Evolutionary conservation across 1,140 invertebrate species (phyloP), one percentile per base, ranked within the genome.

Genomic region (Trissolcus basalis): DNA sequence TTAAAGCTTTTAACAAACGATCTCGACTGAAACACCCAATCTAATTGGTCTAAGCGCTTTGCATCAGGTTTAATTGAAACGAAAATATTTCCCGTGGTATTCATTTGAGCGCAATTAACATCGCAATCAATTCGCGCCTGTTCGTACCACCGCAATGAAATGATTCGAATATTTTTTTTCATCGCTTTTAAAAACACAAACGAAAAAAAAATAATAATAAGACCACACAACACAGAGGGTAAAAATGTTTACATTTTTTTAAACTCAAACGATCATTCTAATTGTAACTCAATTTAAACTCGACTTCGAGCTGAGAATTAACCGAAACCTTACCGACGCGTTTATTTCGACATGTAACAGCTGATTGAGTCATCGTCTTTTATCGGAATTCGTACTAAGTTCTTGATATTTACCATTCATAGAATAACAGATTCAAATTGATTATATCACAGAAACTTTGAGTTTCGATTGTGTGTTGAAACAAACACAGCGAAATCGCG

Each of bases 31-130:
- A 67, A 77, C 58, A 63, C 63, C 73, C 41, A 44, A 27, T 70
- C 65, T 60, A 70, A 61, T 71, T 77, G 61, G 67, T 56, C 73
- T 75, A 75, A 75, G 43, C 65, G 72, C 47, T 68, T 59, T 12
- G 60, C 4, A 27, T 27, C 19, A 27, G 19, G 19, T 27, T 27
- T 27, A 27, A 27, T 27, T 27, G 19, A 27, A 27, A 27, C 6
- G 19, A 27, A 27, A 27, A 27, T 27, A 27, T 27, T 27, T 6
- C 6, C 19, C 9, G 12, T 32, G 27, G 6, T 1, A 65, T 48
- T 41, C 27, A 55, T 50, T 60, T 73, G 51, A 35, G n/a, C 11
- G 13, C 45, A 65, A 54, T 60, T 55, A 45, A 16, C 45, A 56
- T 36, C 47, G 33, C 44, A 44, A 55, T 54, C 12, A 14, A 60